A percentile compares a stretch with the other conserved stretches of the same genome.
These are phyloP conservation scores for Palaemon carinicauda DNA, from an alignment of 1,140 invertebrate species.

Conservation along the genomic window DNA sequence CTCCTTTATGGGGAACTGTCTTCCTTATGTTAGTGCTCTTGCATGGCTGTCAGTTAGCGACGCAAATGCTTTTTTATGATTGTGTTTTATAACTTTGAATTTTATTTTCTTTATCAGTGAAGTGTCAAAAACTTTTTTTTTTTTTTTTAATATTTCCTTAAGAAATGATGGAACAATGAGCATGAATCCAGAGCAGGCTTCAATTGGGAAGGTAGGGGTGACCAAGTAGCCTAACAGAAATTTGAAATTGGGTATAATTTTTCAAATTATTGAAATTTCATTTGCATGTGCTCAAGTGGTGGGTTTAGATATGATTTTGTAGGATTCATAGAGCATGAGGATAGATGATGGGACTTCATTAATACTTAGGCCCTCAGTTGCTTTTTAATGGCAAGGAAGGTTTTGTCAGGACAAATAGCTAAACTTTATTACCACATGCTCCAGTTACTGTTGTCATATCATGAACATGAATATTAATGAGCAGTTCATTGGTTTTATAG, in stretches of 20 bases:
- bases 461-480: no score
- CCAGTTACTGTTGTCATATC: no score
- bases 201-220: no score
- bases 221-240: neutral
- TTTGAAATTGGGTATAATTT: neutral
- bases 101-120: neutral
- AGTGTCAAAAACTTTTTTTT: no score
- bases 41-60: no score
- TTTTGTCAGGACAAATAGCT: neutral
- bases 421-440: no score
- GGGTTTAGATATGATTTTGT: slow-evolving; percentile 3
- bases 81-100: neutral
- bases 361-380: slow-evolving; percentile 28
- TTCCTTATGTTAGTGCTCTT: no score
- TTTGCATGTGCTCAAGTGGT: slow-evolving; percentile 44
- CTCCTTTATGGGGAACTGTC: no score
- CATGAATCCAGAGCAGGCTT: no score
- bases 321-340: neutral
- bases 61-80: neutral
- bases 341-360: neutral
- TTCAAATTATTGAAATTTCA: neutral
- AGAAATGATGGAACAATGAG: neutral
- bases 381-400: neutral
- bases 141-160: neutral
- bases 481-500: no score